Base-by-base conservation (phyloP, 2,888 invertebrate species). In the Dryadula phaetusa region DNA sequence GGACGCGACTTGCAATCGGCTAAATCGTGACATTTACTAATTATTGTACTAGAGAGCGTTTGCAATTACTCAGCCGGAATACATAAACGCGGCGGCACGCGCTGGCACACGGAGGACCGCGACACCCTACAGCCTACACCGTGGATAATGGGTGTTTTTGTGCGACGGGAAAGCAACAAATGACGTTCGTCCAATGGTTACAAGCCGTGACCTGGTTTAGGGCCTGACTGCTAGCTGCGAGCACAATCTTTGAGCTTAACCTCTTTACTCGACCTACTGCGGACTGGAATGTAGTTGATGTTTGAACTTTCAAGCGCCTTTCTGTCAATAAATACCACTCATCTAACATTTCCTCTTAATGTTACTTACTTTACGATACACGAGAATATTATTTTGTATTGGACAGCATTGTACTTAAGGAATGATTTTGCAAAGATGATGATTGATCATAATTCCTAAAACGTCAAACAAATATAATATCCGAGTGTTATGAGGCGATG, bases 131-230 rank as follows among this genome's bases (percentile, higher is more conserved):
- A 25, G 42, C 25, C 16, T 16, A 4, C 44, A 22, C 42, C 18
- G 6, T 32, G 14, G 40, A 16, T 44, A 44, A 32, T 22, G 22
- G 44, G n/a, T 20, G 25, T 52, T 42, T 44, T 44, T 32, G 53
- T 42, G 54, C 20, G n/a, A 25, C 40, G 42, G 10, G 53, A 63
- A 63, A 63, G 63, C 42, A 8, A 32, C 32, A 32, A 42, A 6
- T 42, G 32, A 12, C 10, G 52, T 42, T 53, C 12, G 62, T 42
- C 20, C n/a, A 32, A 37, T 28, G 18, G 32, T 12, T 49, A 34
- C 61, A 34, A 16, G 53, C 44, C 52, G 53, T 62, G 46, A 53
- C 62, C 66, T 18, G 20, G 46, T 54, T 54, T 34, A 62, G 66
- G 66, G 46, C 62, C 53, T n/a, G 44, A 14, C 53, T 46, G 54